Evolutionary conservation across 2,797 vertebrate species (phyloP), one percentile per base, ranked within the genome.

Genomic region (Gobionotothen gibberifrons): DNA sequence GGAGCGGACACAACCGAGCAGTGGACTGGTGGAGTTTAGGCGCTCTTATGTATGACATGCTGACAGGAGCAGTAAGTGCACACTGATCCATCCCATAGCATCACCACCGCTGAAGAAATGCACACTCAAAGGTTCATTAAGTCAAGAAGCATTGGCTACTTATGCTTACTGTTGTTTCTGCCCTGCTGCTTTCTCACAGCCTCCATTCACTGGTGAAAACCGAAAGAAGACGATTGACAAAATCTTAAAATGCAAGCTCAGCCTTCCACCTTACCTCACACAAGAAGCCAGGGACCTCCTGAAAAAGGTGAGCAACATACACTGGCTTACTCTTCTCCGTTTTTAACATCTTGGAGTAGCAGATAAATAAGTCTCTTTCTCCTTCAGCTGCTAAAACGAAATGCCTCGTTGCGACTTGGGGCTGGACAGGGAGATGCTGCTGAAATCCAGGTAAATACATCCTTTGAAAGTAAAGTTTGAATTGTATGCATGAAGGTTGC

Each of bases 21-120:
- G 97, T 98, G 88, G 97, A 98, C 93, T 98, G 97, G 97, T 98
- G 97, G 97, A 98, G 97, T 93, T 93, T 98, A 93, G 97, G 97
- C 88, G 97, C 97, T 64, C 94, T 98, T 89, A 98, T 97, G 96
- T 98, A 98, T 83, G 97, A 98, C 95, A 98, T 98, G 97, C 93
- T 98, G 92, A 98, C 97, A 82, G 97, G 97, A 93, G 96, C 97
- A 88, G 97, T 98, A 93, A 95, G 97, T 97, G 85, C 87, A 94
- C 90, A 87, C 62, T 86, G 9, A 89, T 80, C 67, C 61, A 86
- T 89, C 89, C 86, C 88, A 84, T 21, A 1, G 22, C 9, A 3
- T 1, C 14, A 15, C 49, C 14, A 15, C 49, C 51, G 16, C 14
- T 51, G 26, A 44, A 13, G 5, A 6, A 36, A 47, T 17, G 13